Conservation (phyloP, 2,888 invertebrate genomes). For the Sipunculus nudus region DNA sequence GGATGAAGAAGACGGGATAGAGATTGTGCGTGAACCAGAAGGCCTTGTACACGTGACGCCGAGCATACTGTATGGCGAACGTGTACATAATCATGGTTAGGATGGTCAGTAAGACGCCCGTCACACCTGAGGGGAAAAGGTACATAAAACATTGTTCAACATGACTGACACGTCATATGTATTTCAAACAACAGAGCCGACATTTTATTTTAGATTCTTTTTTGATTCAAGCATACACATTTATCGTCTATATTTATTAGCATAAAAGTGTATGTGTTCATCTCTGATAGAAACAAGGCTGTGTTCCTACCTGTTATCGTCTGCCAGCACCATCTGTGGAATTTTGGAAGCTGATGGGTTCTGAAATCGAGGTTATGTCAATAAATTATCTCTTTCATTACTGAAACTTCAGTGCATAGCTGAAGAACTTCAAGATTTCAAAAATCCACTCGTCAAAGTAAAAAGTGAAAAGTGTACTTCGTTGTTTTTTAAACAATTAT, state of each 20-base stretch:
- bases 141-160: background rate
- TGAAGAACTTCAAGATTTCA: too few species aligned
- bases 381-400: too few species aligned
- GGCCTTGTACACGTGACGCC: slow-evolving; percentile 71
- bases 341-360: slow-evolving; percentile 72
- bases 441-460: too few species aligned
- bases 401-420: too few species aligned
- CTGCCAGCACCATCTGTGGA: slow-evolving; percentile 73
- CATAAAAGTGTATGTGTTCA: background rate
- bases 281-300: background rate
- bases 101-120: slow-evolving; percentile 71
- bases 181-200: background rate
- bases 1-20: slow-evolving; percentile 71
- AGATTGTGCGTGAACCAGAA: slow-evolving; percentile 74
- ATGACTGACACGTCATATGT: background rate
- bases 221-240: background rate
- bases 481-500: too few species aligned
- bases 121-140: too few species aligned
- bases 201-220: background rate
- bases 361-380: slow-evolving; percentile 71
- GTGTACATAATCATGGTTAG: slow-evolving; percentile 71
- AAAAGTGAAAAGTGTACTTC: too few species aligned
- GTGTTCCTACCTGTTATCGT: slow-evolving; percentile 69
- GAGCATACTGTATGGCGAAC: slow-evolving; percentile 71
- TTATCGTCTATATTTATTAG: background rate